Base-by-base conservation (phyloP, 1,140 invertebrate species). In the Drosophila simulans region DNA sequence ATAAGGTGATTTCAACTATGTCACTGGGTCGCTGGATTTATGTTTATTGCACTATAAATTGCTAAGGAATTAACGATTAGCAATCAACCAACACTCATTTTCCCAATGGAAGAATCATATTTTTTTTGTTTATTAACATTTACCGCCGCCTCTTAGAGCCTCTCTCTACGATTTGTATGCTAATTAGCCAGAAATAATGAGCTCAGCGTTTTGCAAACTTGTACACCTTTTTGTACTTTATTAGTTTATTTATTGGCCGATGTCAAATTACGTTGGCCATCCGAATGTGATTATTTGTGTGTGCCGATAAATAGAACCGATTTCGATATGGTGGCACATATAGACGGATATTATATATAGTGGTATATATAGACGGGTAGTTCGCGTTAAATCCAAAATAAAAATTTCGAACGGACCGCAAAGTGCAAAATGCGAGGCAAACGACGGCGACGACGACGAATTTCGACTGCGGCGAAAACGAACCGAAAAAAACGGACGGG, bases 381-480 rank as follows among this genome's bases (percentile, higher is more conserved):
- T 51, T 37, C 52, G 56, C 68, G 68, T 72, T 56, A 80, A 80
- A 73, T 71, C 55, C 53, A 62, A 63, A 49, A 70, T 52, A 80
- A 57, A 70, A 80, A 83, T 77, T 81, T 69, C 74, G 71, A 88
- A 49, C 74, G 72, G 46, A 45, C 69, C 54, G 77, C 60, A 80
- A 68, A 72, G 80, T 66, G 68, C 70, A 60, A 83, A 82, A 89
- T 77, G 68, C 66, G 73, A 79, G 71, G 73, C 82, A 76, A 85
- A 78, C 73, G 63, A 46, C 74, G 56, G 57, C 85, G 77, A 68
- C 80, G 63, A 83, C 84, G 84, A 80, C 77, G 58, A 89, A 75
- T 80, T 90, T 90, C 85, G 68, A 89, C 80, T 89, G 84, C 84
- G 84, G 84, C 84, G 80, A 89, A 89, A 89, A 80, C 68, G 69